Evolutionary conservation across 1,140 invertebrate genomes (phyloP), one percentile per base, ranked within the genome.

Genomic region (Tetragnatha versicolor): DNA sequence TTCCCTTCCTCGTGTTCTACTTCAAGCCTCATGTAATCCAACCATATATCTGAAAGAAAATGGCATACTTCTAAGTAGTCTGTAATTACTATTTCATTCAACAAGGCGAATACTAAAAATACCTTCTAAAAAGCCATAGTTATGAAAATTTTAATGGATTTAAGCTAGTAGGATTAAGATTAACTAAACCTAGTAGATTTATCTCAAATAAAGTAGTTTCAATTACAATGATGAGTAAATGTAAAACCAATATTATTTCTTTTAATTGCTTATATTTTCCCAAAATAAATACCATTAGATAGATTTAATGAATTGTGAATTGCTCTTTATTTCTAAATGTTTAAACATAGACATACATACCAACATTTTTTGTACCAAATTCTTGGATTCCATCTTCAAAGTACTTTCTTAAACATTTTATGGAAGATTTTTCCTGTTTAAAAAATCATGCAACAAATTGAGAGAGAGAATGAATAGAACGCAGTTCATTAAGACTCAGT

Each of bases 11-110:
- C 0, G 49, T 85, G 79, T 53, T 86, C 86, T 81, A 86, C 84
- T 84, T 90, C 89, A 81, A 90, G 89, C 27, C 84, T 85, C 17
- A 90, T 86, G 77, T 88, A 89, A 79, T 89, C 86, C 51, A 91
- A 84, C 90, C 90, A 91, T 12, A 91, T 84, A 81, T 89, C 87
- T 63, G 61, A 20, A 80, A 81, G 66, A 65, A 45, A 27, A 39
- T 1, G 2, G 9, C 14, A n/a, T n/a, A n/a, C 49, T 45, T 9
- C 3, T 1, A 2, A 9, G 20, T 14, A 2, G 25, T 22, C 25
- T 17, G 7, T n/a, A 53, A 2, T 20, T 9, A n/a, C 25, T 9
- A 14, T 53, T 14, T 53, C 49, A n/a, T 1, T 53, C 25, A 14
- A 20, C 10, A 53, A 1, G 25, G 20, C 20, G 25, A 22, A 14